These are phyloP conservation scores for Lordiphosa clarofinis DNA, from an alignment of 1,140 invertebrate species.

Conservation along the genomic window DNA sequence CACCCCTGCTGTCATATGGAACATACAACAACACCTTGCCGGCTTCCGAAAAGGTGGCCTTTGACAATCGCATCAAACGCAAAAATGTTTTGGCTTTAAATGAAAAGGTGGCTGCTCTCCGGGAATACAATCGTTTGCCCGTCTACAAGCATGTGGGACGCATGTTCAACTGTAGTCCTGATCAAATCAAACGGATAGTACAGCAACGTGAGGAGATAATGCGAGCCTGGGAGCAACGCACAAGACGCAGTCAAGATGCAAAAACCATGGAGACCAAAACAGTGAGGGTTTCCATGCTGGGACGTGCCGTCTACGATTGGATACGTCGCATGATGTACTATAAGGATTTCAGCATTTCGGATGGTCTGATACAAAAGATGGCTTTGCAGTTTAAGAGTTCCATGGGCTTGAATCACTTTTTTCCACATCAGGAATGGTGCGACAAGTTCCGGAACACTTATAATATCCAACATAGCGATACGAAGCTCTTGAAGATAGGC, in stretches of 20 bases:
- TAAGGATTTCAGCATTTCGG: slow-evolving; percentile 70
- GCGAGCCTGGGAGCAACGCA: slow-evolving; percentile 71
- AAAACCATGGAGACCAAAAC: slow-evolving; percentile 67
- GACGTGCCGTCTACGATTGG: slow-evolving; percentile 73
- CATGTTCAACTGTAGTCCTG: slow-evolving; percentile 73
- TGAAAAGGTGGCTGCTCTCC: slow-evolving; percentile 70
- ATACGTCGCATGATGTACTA: slow-evolving; percentile 79
- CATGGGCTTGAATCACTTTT: slow-evolving; percentile 68
- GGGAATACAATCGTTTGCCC: slow-evolving; percentile 67
- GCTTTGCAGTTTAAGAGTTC: slow-evolving; percentile 72
- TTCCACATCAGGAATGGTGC: slow-evolving; percentile 76
- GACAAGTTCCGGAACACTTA: slow-evolving; percentile 70
- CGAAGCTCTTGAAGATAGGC: slow-evolving; percentile 59
- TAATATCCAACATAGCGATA: slow-evolving; percentile 59
- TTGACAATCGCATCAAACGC: slow-evolving; percentile 74
- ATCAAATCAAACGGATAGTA: slow-evolving; percentile 76
- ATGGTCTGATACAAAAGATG: slow-evolving; percentile 74
- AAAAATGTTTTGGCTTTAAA: slow-evolving; percentile 75
- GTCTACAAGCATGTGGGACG: slow-evolving; percentile 74
- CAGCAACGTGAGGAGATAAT: slow-evolving; percentile 69
- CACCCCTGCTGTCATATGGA: slow-evolving; percentile 4
- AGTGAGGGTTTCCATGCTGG: slow-evolving; percentile 67
- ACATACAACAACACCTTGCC: slow-evolving; percentile 29
- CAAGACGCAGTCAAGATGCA: slow-evolving; percentile 61
- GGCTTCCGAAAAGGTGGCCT: slow-evolving; percentile 61